phyloP scores from a whole-genome alignment of 2,113 vertebrate species.

The Hepsetus odoe region DNA sequence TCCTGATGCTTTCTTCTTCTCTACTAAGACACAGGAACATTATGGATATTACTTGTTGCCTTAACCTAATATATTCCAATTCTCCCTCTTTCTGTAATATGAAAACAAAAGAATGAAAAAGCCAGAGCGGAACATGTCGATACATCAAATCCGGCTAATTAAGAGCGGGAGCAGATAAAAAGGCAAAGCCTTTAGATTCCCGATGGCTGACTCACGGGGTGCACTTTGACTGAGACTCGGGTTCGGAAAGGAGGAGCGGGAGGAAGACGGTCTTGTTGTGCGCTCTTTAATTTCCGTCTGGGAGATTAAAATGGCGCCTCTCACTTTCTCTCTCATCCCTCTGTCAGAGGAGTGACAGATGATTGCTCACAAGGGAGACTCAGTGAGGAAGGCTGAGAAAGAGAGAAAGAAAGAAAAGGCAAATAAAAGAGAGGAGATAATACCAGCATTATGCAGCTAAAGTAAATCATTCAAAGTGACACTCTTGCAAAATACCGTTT shows the following conservation, averaged over 20 bases:
- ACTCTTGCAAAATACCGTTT: slow-evolving; percentile 68
- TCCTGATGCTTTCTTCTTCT: not conserved
- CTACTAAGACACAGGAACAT: not conserved
- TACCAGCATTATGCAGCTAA: slow-evolving; percentile 73
- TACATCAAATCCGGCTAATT: slow-evolving; percentile 21
- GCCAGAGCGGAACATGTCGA: not conserved
- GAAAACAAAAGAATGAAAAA: not conserved
- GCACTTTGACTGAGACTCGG: slow-evolving; percentile 17
- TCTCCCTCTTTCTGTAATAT: not conserved
- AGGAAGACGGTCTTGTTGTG: slow-evolving; percentile 43
- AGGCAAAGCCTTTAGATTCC: slow-evolving; percentile 32
- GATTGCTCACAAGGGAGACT: slow-evolving; percentile 72
- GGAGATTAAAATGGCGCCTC: slow-evolving; percentile 53
- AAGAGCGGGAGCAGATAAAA: not conserved
- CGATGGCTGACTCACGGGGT: slow-evolving; percentile 26
- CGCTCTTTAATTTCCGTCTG: slow-evolving; percentile 51
- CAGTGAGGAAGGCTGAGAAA: slow-evolving; percentile 68
- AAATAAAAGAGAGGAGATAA: slow-evolving; percentile 61
- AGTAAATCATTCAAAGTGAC: slow-evolving; percentile 73
- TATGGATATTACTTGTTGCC: slow-evolving; percentile 5
- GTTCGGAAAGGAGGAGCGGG: slow-evolving; percentile 25
- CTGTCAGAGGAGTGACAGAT: slow-evolving; percentile 72
- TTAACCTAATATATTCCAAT: not conserved
- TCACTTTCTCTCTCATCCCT: slow-evolving; percentile 58
- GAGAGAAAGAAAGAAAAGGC: slow-evolving; percentile 53